Conservation (phyloP, 2,797 vertebrate genomes). For the Orientallactaga sibirica region DNA sequence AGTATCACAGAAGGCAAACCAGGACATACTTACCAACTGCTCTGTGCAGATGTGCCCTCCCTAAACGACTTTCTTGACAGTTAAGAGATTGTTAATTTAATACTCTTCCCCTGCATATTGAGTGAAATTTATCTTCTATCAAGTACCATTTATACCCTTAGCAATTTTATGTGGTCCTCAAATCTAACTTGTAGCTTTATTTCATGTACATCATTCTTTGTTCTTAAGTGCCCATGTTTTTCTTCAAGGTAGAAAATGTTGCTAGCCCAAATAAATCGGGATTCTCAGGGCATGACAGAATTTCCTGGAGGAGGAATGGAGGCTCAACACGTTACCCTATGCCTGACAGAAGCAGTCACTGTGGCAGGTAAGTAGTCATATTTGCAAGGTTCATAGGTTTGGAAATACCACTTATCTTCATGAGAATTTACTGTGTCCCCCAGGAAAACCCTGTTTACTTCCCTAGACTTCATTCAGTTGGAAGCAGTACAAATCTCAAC, state of each 20-base stretch:
- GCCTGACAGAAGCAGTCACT: conserved; percentile 96
- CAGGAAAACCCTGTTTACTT: neutral
- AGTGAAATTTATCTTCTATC: conserved; percentile 19
- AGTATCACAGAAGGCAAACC: neutral
- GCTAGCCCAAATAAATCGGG: conserved; percentile 98
- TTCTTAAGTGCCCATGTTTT: conserved; percentile 70
- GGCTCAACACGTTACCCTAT: conserved; percentile 96
- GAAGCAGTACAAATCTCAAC: neutral
- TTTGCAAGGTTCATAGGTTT: conserved; percentile 17
- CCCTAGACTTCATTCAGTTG: neutral
- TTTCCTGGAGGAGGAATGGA: conserved; percentile 97
- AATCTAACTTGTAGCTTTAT: conserved; percentile 66
- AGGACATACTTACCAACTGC: neutral
- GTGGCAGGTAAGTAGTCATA: conserved; percentile 92
- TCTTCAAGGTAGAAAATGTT: conserved; percentile 93
- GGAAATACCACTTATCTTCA: conserved; percentile 35
- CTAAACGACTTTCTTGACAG: neutral
- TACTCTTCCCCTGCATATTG: conserved; percentile 11
- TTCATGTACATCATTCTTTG: conserved; percentile 43
- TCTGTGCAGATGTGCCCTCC: neutral
- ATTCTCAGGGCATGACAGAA: conserved; percentile 98
- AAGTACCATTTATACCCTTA: neutral
- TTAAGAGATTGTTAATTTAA: neutral
- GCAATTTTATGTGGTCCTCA: conserved; percentile 67
- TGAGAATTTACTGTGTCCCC: neutral